These are phyloP conservation scores for Temnothorax curvispinosus DNA, from an alignment of 1,140 invertebrate species.

Conservation along the genomic window DNA sequence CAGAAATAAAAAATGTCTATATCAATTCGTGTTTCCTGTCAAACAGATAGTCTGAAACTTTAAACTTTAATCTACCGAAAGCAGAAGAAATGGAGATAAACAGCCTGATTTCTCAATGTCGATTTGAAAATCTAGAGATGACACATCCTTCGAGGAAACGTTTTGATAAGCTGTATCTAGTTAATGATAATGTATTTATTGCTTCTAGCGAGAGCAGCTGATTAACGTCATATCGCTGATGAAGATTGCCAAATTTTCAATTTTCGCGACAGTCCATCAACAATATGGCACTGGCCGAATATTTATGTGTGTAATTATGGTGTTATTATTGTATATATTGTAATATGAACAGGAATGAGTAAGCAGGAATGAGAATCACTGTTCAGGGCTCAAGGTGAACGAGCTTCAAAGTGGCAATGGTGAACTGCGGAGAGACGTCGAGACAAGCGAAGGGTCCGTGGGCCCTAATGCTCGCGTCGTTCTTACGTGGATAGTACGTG, in stretches of 20 bases:
- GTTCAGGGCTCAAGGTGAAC: constrained; percentile 84
- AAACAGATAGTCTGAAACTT: neutral
- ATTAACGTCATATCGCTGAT: neutral
- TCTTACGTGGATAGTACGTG: constrained; percentile 65
- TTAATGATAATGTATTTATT: neutral
- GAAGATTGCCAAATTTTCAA: neutral
- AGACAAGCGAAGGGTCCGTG: constrained; percentile 77
- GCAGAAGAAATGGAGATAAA: neutral
- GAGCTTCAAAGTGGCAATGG: constrained; percentile 82
- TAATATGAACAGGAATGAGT: constrained; percentile 12
- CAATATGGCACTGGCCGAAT: neutral
- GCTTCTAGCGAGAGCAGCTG: neutral
- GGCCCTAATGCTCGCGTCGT: constrained; percentile 76
- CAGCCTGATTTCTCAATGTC: neutral
- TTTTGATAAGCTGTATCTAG: neutral
- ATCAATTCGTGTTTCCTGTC: neutral
- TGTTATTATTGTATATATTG: neutral
- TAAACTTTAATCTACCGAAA: neutral
- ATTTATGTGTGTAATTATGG: neutral
- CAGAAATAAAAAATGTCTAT: neutral
- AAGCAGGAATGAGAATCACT: constrained; percentile 80
- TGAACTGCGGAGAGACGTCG: constrained; percentile 76
- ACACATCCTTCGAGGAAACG: neutral
- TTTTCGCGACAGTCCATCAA: neutral
- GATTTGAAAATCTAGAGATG: neutral